Conservation (phyloP, 2,113 vertebrate genomes). For the Oncorhynchus clarkii region DNA sequence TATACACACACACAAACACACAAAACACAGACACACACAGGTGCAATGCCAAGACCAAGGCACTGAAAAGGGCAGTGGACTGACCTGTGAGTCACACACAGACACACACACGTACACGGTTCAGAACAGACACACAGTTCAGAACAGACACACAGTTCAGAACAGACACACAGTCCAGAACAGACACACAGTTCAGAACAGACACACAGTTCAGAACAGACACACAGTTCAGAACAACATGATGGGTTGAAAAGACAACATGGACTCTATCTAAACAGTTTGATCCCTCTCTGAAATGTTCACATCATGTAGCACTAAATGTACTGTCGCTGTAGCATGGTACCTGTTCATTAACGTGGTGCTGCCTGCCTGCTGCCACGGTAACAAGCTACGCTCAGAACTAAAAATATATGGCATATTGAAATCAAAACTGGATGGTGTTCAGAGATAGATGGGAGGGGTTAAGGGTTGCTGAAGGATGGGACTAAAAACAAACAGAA, state of each 20-base stretch:
- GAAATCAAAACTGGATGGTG: too few relatives aligned
- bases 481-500: too few relatives aligned
- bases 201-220: too few relatives aligned
- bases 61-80: too few relatives aligned
- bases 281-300: not conserved
- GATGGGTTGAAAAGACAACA: not conserved
- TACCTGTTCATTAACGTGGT: conserved; percentile 24
- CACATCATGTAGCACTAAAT: conserved; percentile 21
- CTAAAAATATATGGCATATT: too few relatives aligned
- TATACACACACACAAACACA: not conserved
- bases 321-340: not conserved
- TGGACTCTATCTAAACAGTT: not conserved
- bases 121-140: not conserved
- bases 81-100: too few relatives aligned
- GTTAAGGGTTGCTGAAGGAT: too few relatives aligned
- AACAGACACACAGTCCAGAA: too few relatives aligned
- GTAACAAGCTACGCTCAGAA: conserved; percentile 51
- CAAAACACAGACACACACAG: not conserved
- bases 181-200: too few relatives aligned
- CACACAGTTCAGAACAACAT: not conserved
- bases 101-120: not conserved
- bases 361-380: conserved; percentile 1
- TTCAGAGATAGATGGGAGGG: too few relatives aligned
- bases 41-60: not conserved
- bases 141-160: too few relatives aligned